Evolutionary conservation across 2,888 invertebrate genomes (phyloP).

Genomic region (Petrolisthes cinctipes): DNA sequence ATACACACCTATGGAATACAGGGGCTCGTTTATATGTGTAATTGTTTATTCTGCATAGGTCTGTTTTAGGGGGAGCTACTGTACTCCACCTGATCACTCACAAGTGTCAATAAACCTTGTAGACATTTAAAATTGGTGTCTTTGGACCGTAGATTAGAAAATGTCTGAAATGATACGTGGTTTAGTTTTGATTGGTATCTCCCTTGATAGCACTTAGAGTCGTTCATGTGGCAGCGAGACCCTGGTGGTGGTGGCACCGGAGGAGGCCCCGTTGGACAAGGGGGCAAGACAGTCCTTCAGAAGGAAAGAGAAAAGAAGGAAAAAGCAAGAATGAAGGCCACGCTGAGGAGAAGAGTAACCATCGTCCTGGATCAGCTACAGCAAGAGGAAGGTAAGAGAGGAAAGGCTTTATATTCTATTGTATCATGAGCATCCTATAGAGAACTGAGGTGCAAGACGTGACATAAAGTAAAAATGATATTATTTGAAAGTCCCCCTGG

Average conservation of each 20-base stretch:
- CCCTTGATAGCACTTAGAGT: conserved; percentile 53
- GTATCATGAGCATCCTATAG: not conserved
- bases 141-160: too few relatives aligned
- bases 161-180: too few relatives aligned
- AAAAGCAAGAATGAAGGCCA: conserved; percentile 31
- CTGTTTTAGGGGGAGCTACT: too few relatives aligned
- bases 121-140: too few relatives aligned
- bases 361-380: conserved; percentile 50
- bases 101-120: too few relatives aligned
- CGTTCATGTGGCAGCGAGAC: conserved; percentile 65
- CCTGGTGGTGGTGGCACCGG: conserved; percentile 47
- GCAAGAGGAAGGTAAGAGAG: conserved; percentile 14
- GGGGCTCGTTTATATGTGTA: too few relatives aligned
- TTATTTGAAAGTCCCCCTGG: not conserved
- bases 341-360: conserved; percentile 25
- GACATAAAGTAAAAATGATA: not conserved
- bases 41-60: too few relatives aligned
- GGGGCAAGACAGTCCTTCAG: conserved; percentile 35
- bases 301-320: conserved; percentile 47
- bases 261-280: not conserved
- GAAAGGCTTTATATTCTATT: not conserved
- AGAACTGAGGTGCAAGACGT: not conserved
- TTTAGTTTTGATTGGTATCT: not conserved
- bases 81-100: too few relatives aligned
- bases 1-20: too few relatives aligned